Conservation (phyloP, 2,113 vertebrate genomes). For the Halcyon senegalensis region DNA sequence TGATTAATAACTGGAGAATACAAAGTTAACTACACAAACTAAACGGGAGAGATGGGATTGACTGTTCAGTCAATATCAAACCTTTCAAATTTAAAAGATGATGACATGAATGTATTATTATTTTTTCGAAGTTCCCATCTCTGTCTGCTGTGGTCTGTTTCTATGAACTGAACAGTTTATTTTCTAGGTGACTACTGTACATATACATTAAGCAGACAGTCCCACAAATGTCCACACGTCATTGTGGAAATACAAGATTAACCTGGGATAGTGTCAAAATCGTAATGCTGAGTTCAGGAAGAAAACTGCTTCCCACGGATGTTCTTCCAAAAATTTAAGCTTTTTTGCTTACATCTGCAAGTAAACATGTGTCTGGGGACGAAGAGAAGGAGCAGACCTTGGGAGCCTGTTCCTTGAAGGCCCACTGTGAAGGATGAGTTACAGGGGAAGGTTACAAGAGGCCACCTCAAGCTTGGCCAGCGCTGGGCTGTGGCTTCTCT, state of each 20-base stretch:
- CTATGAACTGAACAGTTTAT: neutral
- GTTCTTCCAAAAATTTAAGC: conserved; percentile 23
- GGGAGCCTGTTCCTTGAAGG: neutral
- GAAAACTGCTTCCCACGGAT: conserved; percentile 49
- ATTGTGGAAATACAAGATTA: conserved; percentile 40
- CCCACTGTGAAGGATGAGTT: neutral
- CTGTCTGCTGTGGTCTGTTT: neutral
- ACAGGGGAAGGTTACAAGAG: neutral
- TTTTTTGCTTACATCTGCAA: conserved; percentile 63
- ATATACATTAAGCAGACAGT: conserved; percentile 52
- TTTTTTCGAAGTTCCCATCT: neutral
- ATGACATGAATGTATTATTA: neutral
- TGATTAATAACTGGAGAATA: neutral
- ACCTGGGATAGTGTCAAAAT: conserved; percentile 55
- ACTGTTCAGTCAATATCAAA: neutral
- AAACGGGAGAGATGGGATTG: neutral
- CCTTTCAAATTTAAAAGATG: neutral
- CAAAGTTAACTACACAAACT: neutral
- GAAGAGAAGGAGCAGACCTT: conserved; percentile 56
- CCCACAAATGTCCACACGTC: neutral
- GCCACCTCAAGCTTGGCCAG: neutral
- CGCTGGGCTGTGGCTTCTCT: neutral
- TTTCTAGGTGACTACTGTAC: conserved; percentile 46
- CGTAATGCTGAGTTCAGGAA: conserved; percentile 12
- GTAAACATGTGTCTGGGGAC: conserved; percentile 53